Percentiles rank a stretch among this genome's conserved stretches.
Evolutionary conservation across 2,888 invertebrate genomes (phyloP).

Genomic region (Pandemis heparana): DNA sequence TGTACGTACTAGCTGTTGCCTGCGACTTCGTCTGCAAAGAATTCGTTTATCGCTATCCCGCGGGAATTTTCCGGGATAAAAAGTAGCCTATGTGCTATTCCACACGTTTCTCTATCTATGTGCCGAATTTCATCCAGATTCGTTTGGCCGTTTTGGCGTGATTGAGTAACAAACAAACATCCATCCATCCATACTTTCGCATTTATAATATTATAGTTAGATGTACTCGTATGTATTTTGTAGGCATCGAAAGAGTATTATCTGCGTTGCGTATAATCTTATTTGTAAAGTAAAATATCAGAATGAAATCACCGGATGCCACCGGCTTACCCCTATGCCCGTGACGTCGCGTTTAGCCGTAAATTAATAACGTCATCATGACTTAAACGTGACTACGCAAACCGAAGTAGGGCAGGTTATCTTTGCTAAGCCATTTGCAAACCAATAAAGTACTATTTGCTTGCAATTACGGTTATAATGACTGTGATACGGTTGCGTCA

Average conservation of each 20-base stretch:
- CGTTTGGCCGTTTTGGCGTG: too few species aligned
- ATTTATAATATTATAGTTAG: too few species aligned
- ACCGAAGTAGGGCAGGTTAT: constrained; percentile 8
- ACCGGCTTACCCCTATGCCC: neutral
- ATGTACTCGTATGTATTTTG: neutral
- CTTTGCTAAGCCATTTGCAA: constrained; percentile 6
- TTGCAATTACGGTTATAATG: neutral
- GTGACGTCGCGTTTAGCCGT: constrained; percentile 14
- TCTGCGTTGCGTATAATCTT: neutral
- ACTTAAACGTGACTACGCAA: constrained; percentile 2
- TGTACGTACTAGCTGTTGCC: too few species aligned
- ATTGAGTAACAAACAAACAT: too few species aligned
- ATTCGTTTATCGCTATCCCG: too few species aligned
- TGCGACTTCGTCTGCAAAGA: too few species aligned
- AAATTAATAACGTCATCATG: constrained; percentile 4
- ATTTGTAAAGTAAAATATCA: neutral
- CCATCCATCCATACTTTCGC: too few species aligned
- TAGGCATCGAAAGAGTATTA: neutral
- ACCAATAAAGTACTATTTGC: constrained; percentile 5
- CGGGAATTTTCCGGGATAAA: too few species aligned
- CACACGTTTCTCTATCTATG: too few species aligned
- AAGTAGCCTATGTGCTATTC: too few species aligned
- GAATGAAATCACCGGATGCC: neutral
- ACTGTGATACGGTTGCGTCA: neutral
- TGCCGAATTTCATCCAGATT: too few species aligned